Conservation (phyloP, 1,140 invertebrate genomes). For the Acromyrmex echinatior region DNA sequence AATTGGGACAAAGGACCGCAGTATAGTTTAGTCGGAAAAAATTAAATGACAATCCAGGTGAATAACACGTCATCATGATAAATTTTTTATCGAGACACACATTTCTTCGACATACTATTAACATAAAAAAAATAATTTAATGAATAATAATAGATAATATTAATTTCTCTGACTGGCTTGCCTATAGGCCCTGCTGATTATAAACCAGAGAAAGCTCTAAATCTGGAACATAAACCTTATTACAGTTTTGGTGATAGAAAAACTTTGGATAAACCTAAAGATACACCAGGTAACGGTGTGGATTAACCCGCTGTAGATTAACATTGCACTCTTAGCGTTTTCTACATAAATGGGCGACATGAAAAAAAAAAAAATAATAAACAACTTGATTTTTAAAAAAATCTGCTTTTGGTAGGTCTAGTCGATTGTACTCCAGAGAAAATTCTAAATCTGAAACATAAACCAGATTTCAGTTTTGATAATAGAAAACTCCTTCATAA, state of each 20-base stretch:
- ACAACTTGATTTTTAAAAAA: constrained; percentile 6
- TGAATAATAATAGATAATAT: constrained; percentile 22
- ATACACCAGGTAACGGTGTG: constrained; percentile 74
- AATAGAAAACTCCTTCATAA: constrained; percentile 75
- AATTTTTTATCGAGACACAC: background rate
- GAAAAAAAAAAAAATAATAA: background rate
- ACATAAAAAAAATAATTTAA: constrained; percentile 9
- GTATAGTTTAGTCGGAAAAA: constrained; percentile 87
- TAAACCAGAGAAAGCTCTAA: constrained; percentile 88
- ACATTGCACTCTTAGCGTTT: constrained; percentile 12
- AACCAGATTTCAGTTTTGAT: constrained; percentile 74
- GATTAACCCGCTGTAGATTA: constrained; percentile 12
- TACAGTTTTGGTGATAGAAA: constrained; percentile 88
- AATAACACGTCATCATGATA: background rate
- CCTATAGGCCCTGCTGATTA: constrained; percentile 86
- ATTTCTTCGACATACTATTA: constrained; percentile 28
- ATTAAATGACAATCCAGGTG: constrained; percentile 46
- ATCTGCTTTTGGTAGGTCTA: constrained; percentile 67
- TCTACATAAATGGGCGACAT: background rate
- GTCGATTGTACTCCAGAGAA: constrained; percentile 75
- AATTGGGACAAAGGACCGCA: constrained; percentile 88
- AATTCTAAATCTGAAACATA: constrained; percentile 64
- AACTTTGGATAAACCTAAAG: constrained; percentile 76
- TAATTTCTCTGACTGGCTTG: constrained; percentile 56
- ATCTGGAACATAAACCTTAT: constrained; percentile 88